Evolutionary conservation across 2,797 vertebrate species (phyloP).

Genomic region (Poecile montanus): DNA sequence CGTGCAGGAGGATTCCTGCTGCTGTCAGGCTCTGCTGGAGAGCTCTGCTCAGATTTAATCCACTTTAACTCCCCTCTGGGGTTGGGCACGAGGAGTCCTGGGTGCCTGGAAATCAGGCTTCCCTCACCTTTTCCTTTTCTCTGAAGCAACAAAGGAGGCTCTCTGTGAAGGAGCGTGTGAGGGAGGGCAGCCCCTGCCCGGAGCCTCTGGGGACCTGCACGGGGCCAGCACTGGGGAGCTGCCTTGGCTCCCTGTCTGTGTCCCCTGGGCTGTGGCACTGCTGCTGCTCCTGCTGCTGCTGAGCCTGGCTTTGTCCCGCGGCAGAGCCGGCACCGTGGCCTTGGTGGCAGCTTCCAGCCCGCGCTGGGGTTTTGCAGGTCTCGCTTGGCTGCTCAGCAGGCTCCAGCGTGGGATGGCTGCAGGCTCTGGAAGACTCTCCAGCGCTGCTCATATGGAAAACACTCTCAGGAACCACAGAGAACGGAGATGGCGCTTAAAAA

Average conservation of each 20-base stretch:
- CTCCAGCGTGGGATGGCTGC: neutral
- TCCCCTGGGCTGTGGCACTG: neutral
- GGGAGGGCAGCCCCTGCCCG: neutral
- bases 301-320: rapidly evolving
- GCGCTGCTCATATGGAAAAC: conserved; percentile 27
- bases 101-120: neutral
- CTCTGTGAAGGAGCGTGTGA: rapidly evolving
- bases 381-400: conserved; percentile 32
- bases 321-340: neutral
- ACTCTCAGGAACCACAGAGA: neutral
- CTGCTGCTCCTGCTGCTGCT: neutral
- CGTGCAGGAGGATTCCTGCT: neutral
- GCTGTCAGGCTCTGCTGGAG: neutral
- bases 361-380: neutral
- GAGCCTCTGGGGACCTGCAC: neutral
- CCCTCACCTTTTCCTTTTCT: neutral
- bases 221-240: neutral
- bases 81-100: neutral
- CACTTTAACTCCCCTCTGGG: neutral
- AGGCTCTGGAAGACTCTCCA: neutral
- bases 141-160: neutral
- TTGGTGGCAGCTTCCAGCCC: neutral
- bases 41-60: neutral
- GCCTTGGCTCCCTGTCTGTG: neutral
- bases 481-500: neutral